These are phyloP conservation scores for Popillia japonica DNA, from an alignment of 1,140 invertebrate genomes.

Conservation along the genomic window DNA sequence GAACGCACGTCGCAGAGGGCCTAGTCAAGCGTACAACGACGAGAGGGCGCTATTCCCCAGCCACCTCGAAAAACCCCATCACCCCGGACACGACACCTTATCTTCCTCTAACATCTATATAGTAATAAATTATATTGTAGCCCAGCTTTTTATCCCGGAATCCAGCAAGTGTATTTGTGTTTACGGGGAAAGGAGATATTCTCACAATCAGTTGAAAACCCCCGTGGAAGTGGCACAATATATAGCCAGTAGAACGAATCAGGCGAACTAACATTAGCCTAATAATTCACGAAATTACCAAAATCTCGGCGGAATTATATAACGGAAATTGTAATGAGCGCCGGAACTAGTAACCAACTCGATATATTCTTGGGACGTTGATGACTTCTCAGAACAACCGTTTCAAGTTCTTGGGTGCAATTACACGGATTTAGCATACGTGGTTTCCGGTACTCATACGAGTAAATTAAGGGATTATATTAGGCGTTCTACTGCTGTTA, in stretches of 20 bases:
- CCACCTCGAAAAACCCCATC: not conserved
- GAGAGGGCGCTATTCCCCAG: not conserved
- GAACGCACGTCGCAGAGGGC: not conserved
- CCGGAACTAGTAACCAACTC: constrained; percentile 43
- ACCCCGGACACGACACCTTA: not conserved
- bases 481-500: not conserved
- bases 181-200: not conserved
- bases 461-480: constrained; percentile 36
- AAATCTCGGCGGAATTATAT: constrained; percentile 38
- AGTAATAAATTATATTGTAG: constrained; percentile 3
- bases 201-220: not conserved
- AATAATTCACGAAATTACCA: constrained; percentile 43
- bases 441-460: constrained; percentile 27
- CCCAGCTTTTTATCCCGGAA: not conserved
- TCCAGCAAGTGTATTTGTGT: not conserved
- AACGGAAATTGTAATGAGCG: constrained; percentile 43
- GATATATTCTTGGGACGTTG: constrained; percentile 42
- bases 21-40: not conserved
- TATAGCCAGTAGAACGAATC: not conserved
- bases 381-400: constrained; percentile 42
- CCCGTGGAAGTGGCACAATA: not conserved
- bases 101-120: not conserved
- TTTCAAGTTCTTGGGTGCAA: constrained; percentile 41
- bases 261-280: constrained; percentile 12
- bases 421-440: constrained; percentile 42